These are phyloP conservation scores for Drosophila anomalipes DNA, from an alignment of 2,888 invertebrate species.

Conservation along the genomic window DNA sequence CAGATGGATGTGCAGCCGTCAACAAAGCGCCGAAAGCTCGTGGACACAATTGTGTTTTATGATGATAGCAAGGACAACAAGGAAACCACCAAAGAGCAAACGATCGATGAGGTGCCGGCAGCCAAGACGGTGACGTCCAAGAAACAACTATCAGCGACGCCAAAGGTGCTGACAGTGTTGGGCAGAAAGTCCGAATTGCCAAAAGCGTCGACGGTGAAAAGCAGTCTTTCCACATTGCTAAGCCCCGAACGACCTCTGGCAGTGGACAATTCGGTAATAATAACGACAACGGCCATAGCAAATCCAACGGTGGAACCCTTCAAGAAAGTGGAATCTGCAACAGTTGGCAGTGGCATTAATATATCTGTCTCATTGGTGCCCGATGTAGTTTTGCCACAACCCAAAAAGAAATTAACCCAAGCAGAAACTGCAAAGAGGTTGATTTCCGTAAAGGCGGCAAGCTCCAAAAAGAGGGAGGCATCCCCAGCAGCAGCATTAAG, in stretches of 20 bases:
- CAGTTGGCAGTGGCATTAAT: constrained; percentile 35
- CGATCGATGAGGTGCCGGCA: background rate
- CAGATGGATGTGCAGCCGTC: background rate
- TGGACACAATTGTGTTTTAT: background rate
- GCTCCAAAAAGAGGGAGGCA: background rate
- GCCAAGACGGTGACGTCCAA: background rate
- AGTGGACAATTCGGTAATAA: constrained; percentile 45
- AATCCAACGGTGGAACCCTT: constrained; percentile 10
- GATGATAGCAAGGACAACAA: background rate
- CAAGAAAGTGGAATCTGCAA: constrained; percentile 11
- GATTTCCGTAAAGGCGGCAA: background rate
- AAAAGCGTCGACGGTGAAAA: constrained; percentile 13
- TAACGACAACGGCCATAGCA: constrained; percentile 28
- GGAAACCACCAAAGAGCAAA: background rate
- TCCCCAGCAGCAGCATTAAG: background rate
- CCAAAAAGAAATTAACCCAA: constrained; percentile 26
- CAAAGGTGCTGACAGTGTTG: background rate
- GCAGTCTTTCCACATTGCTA: constrained; percentile 25
- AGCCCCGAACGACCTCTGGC: background rate
- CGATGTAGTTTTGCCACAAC: constrained; percentile 1
- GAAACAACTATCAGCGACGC: background rate
- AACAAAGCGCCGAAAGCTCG: constrained; percentile 31
- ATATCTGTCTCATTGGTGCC: constrained; percentile 48
- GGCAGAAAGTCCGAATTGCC: constrained; percentile 4
- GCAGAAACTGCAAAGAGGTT: constrained; percentile 31